Base-by-base conservation (phyloP, 2,113 vertebrate species). In the Cichladusa arquata region DNA sequence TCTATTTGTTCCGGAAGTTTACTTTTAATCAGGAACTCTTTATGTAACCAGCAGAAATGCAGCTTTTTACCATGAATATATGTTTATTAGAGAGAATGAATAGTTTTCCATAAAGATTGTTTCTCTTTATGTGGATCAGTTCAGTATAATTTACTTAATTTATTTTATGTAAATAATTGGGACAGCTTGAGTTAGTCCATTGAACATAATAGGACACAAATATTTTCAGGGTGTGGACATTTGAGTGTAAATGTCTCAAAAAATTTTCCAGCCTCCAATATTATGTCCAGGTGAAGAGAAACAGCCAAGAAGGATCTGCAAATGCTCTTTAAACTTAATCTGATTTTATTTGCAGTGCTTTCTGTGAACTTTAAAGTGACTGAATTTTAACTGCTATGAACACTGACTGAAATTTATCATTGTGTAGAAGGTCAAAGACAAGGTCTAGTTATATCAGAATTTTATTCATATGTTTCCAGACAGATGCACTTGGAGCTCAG, bases 251-350 rank as follows among this genome's bases (percentile, higher is more conserved):
- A 82, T 24, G 34, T 83, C 23, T 86, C 28, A 13, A 86, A 76
- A 74, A 50, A 42, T 44, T 61, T 78, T 77, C n/a, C 9, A 51
- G 4, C 4, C 7, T 20, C 16, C 16, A 24, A 1, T 76, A 69
- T 64, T 74, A 67, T 4, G 8, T 51, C 40, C 61, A 53, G 8
- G n/a, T 87, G 28, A 89, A 88, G 57, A 47, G 48, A 90, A 58
- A 72, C 28, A 94, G 28, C 78, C 10, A 72, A 90, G 83, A 79
- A 79, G 48, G 65, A 82, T 92, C 85, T 95, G 44, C 45, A 91
- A 85, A 85, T 87, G 66, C 78, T 96, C 92, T 95, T 96, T 94
- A 88, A 91, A 91, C 72, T 90, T 91, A 91, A 95, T 96, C 47
- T 86, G 57, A 64, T 78, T 86, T 65, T 96, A 64, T 95, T 96